A percentile compares a stretch with the other conserved stretches of the same genome.
Evolutionary conservation across 2,797 vertebrate genomes (phyloP).

Genomic region (Sparidentex hasta): DNA sequence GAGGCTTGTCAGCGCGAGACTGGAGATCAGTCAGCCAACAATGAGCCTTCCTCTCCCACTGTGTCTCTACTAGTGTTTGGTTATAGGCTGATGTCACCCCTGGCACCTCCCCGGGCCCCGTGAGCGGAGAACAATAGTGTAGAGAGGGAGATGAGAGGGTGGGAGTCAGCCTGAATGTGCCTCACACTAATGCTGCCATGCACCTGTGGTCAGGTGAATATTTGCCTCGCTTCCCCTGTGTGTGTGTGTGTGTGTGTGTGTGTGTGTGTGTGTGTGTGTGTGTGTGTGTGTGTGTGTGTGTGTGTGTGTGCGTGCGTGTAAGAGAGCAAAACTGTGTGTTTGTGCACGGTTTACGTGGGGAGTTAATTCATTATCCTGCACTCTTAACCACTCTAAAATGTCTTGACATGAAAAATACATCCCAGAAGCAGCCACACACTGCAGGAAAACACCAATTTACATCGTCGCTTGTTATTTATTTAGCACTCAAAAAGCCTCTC

Average conservation of each 20-base stretch:
- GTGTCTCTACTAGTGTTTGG: slow-evolving; percentile 62
- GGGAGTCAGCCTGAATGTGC: slow-evolving; percentile 34
- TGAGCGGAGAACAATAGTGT: slow-evolving; percentile 68
- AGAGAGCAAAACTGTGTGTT: slow-evolving; percentile 40
- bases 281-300: slow-evolving; percentile 6
- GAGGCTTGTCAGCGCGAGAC: slow-evolving; percentile 69
- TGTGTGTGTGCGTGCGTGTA: slow-evolving; percentile 3
- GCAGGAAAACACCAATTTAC: slow-evolving; percentile 82
- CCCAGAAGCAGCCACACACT: slow-evolving; percentile 72
- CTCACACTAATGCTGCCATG: slow-evolving; percentile 47
- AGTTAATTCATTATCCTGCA: slow-evolving; percentile 72
- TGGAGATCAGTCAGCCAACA: slow-evolving; percentile 76
- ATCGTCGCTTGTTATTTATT: slow-evolving; percentile 81
- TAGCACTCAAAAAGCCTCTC: slow-evolving; percentile 70
- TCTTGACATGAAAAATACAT: slow-evolving; percentile 84
- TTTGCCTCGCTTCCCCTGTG: slow-evolving; percentile 16
- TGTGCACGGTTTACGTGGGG: slow-evolving; percentile 16
- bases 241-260: slow-evolving; percentile 4
- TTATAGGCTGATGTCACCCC: slow-evolving; percentile 72
- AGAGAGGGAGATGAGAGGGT: slow-evolving; percentile 31
- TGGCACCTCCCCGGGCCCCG: slow-evolving; percentile 63
- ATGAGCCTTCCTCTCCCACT: slow-evolving; percentile 67
- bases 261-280: background rate
- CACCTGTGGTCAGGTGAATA: slow-evolving; percentile 78
- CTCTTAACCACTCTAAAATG: slow-evolving; percentile 80